Conservation (phyloP, 2,797 vertebrate genomes). For the Muscicapa striata region DNA sequence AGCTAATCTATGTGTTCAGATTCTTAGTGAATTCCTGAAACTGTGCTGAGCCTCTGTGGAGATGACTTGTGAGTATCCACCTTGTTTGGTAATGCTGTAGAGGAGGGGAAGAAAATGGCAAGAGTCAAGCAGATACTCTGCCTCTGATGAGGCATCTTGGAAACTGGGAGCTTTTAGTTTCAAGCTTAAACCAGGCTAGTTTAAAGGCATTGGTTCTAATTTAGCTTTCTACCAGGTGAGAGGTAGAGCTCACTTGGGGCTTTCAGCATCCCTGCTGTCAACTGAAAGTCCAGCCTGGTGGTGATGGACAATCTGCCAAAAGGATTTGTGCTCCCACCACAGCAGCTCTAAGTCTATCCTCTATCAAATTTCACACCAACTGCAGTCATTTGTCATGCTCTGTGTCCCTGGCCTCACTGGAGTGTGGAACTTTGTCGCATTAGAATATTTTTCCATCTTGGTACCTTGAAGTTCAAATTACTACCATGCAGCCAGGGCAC, state of each 20-base stretch:
- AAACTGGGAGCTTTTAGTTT: not conserved
- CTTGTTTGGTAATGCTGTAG: not conserved
- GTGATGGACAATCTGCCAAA: not conserved
- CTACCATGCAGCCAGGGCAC: not conserved
- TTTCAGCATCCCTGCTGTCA: not conserved
- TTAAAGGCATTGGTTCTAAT: not conserved
- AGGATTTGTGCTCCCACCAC: not conserved
- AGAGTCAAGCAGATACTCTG: rapidly evolving
- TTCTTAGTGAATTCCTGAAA: not conserved
- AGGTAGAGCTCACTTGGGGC: not conserved
- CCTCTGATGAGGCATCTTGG: rapidly evolving
- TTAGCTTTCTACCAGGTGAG: not conserved
- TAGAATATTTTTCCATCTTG: not conserved
- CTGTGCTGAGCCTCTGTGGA: not conserved
- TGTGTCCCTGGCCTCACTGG: not conserved
- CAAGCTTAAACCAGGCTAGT: not conserved
- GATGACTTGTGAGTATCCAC: not conserved
- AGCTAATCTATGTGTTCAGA: not conserved
- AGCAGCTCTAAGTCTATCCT: not conserved
- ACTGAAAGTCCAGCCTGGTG: not conserved
- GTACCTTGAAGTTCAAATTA: not conserved
- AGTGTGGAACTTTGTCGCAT: not conserved
- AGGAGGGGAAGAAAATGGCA: not conserved
- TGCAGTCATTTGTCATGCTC: not conserved
- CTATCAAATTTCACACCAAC: not conserved